phyloP scores from a whole-genome alignment of 2,888 invertebrate species.

The Rugalucina vietnamica region DNA sequence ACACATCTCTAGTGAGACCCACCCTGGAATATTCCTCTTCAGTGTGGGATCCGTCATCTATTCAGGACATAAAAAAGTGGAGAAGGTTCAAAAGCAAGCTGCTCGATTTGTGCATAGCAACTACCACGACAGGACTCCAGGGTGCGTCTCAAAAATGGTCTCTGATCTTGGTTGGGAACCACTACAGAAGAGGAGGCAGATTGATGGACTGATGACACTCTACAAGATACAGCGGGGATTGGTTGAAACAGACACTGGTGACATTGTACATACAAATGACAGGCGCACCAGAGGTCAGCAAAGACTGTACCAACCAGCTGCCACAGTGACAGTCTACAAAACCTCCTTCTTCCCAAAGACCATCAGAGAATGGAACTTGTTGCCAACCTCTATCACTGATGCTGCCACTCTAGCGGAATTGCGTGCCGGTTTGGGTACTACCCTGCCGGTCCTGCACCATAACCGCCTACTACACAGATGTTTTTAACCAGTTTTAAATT shows the following conservation, averaged over 20 bases:
- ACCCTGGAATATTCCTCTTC: background rate
- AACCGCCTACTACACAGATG: background rate
- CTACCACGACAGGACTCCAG: background rate
- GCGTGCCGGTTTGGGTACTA: background rate
- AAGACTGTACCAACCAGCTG: conserved; percentile 2
- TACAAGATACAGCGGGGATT: background rate
- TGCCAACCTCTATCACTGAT: background rate
- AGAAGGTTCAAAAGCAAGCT: background rate
- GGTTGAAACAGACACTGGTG: background rate
- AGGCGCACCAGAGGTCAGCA: background rate
- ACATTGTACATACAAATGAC: background rate
- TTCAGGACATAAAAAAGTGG: no score
- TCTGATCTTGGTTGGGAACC: background rate
- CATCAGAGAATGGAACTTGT: background rate
- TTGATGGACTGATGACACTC: background rate
- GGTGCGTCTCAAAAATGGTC: background rate
- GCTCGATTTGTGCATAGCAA: background rate
- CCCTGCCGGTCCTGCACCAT: background rate
- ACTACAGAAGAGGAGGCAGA: background rate
- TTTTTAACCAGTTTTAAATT: background rate
- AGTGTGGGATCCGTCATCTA: background rate
- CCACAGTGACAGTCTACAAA: background rate
- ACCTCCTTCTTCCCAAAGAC: background rate
- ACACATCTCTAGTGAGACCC: background rate
- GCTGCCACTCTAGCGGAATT: background rate